Conservation (phyloP, 2,797 vertebrate genomes). For the Sebastes kiyomatsui region DNA sequence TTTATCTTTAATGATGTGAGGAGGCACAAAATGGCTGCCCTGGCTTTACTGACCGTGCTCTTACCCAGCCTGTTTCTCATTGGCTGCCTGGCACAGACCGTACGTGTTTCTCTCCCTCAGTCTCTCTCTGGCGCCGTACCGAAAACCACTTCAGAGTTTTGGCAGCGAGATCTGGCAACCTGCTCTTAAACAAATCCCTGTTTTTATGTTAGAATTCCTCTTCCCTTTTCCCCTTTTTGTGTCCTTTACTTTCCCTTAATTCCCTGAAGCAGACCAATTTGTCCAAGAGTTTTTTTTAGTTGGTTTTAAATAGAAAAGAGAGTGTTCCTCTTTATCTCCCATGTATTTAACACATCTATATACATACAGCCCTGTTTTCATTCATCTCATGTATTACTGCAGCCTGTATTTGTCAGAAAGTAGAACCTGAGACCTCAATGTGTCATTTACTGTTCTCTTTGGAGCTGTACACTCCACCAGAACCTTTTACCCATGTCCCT, state of each 20-base stretch:
- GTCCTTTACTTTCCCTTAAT: conserved; percentile 42
- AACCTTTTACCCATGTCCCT: not conserved
- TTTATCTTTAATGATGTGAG: conserved; percentile 59
- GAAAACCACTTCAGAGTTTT: conserved; percentile 67
- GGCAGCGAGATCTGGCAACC: conserved; percentile 59
- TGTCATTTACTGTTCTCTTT: not conserved
- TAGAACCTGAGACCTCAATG: not conserved
- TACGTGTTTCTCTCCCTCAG: conserved; percentile 42
- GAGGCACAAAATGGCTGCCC: conserved; percentile 64
- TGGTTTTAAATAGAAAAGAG: conserved; percentile 31
- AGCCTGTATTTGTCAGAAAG: conserved; percentile 29
- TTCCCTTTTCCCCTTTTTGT: conserved; percentile 29
- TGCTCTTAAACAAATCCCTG: conserved; percentile 32
- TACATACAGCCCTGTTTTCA: not conserved
- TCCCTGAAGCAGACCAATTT: conserved; percentile 40
- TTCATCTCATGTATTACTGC: conserved; percentile 7
- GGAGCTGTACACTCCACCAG: not conserved
- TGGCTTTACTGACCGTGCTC: conserved; percentile 5
- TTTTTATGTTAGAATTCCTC: conserved; percentile 51
- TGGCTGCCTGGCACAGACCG: conserved; percentile 54
- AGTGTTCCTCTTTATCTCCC: conserved; percentile 11
- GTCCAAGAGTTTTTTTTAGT: conserved; percentile 14
- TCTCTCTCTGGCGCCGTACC: conserved; percentile 54
- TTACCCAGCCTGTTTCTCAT: conserved; percentile 63
- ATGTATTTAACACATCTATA: conserved; percentile 30